These are phyloP conservation scores for Pseudomyrmex sp. DNA, from an alignment of 1,140 invertebrate species.

Conservation along the genomic window DNA sequence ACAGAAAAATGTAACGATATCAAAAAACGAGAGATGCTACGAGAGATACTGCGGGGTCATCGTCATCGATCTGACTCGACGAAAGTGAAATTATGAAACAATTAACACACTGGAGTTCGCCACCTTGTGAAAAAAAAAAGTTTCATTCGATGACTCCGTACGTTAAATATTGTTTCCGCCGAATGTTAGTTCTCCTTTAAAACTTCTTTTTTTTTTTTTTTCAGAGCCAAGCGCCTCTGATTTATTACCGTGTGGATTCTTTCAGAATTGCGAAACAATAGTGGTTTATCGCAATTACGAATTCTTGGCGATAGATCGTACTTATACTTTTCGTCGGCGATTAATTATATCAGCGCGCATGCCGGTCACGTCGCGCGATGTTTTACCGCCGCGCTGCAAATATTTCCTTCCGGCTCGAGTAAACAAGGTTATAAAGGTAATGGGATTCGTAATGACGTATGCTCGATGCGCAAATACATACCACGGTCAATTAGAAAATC, in stretches of 20 bases:
- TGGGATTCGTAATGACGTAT: slow-evolving; percentile 27
- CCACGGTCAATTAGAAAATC: neutral
- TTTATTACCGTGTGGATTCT: slow-evolving; percentile 1
- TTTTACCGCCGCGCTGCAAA: slow-evolving; percentile 52
- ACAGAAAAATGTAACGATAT: no score
- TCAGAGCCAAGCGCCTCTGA: no score
- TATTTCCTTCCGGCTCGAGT: slow-evolving; percentile 43
- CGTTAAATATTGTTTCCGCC: neutral
- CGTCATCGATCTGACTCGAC: neutral
- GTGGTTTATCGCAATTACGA: slow-evolving; percentile 15
- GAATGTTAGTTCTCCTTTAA: neutral
- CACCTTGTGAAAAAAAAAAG: neutral
- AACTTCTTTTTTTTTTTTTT: neutral
- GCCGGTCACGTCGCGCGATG: neutral
- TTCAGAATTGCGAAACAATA: slow-evolving; percentile 15
- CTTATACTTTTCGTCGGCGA: neutral
- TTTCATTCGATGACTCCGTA: neutral
- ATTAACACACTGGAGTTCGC: neutral
- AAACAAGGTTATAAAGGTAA: slow-evolving; percentile 29
- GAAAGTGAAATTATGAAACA: neutral
- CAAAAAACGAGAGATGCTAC: no score
- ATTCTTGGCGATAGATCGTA: neutral
- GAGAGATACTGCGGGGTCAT: no score
- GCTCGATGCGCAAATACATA: neutral
- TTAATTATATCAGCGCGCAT: slow-evolving; percentile 18